These are phyloP conservation scores for Drosophila ambigua DNA, from an alignment of 1,140 invertebrate genomes.

Conservation along the genomic window DNA sequence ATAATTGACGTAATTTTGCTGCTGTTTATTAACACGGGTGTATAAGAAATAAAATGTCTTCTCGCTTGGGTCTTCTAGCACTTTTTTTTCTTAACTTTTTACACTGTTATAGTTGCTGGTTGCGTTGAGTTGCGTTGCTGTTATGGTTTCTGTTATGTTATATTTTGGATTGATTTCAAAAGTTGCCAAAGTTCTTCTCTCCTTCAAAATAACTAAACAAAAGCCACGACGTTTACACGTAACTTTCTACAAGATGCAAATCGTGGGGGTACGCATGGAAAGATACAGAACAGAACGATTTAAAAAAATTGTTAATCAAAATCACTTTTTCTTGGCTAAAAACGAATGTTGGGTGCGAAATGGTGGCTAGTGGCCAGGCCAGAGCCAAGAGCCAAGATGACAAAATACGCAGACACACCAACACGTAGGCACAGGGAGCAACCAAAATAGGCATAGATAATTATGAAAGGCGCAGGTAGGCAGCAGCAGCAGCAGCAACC, in stretches of 20 bases:
- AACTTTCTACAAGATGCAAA: slow-evolving; percentile 72
- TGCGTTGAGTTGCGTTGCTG: slow-evolving; percentile 16
- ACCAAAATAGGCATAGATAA: slow-evolving; percentile 68
- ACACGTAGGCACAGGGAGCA: slow-evolving; percentile 40
- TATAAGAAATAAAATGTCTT: slow-evolving; percentile 52
- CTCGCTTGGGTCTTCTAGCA: slow-evolving; percentile 40
- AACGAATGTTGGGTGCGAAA: slow-evolving; percentile 24
- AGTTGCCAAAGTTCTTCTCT: slow-evolving; percentile 76
- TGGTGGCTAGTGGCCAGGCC: neutral
- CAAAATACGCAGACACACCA: slow-evolving; percentile 23
- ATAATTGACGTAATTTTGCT: slow-evolving; percentile 83
- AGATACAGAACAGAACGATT: slow-evolving; percentile 30
- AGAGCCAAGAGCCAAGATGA: slow-evolving; percentile 18
- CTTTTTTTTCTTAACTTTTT: slow-evolving; percentile 50
- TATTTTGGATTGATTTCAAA: slow-evolving; percentile 54
- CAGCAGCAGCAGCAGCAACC: slow-evolving; percentile 58
- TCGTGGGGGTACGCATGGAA: slow-evolving; percentile 47
- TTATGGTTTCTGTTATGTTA: slow-evolving; percentile 55
- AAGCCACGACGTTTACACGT: slow-evolving; percentile 83
- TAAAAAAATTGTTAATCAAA: slow-evolving; percentile 33
- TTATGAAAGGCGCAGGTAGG: slow-evolving; percentile 77
- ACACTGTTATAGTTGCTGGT: slow-evolving; percentile 47
- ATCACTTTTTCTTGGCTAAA: neutral
- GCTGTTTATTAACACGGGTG: slow-evolving; percentile 67
- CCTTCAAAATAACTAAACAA: slow-evolving; percentile 80